phyloP scores from a whole-genome alignment of 2,888 invertebrate species.

The Sepioteuthis lessoniana region DNA sequence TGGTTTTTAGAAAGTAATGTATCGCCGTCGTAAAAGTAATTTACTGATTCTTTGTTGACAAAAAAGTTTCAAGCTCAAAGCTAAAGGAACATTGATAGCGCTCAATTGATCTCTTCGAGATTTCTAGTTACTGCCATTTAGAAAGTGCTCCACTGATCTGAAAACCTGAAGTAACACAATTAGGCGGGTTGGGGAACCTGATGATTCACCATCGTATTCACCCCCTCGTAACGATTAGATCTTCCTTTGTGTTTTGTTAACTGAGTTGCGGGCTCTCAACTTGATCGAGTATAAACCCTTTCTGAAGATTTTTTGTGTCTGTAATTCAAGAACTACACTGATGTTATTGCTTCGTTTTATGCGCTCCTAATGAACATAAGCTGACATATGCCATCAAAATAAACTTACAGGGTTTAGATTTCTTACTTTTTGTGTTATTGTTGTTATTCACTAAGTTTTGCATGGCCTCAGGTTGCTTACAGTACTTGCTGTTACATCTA shows the following conservation, averaged over 20 bases:
- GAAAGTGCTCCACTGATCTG: background rate
- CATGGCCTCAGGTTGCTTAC: too few relatives aligned
- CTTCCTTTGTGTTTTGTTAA: background rate
- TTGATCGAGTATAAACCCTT: background rate
- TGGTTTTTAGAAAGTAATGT: too few relatives aligned
- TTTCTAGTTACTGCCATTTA: background rate
- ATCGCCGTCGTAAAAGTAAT: background rate
- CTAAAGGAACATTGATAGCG: background rate
- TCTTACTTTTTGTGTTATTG: too few relatives aligned
- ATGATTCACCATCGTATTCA: background rate
- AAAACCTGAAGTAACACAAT: background rate
- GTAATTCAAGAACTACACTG: background rate
- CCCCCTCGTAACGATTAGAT: background rate
- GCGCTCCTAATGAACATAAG: background rate
- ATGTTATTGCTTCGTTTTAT: background rate
- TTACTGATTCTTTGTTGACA: background rate
- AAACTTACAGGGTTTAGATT: background rate
- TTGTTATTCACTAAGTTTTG: too few relatives aligned
- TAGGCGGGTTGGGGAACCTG: background rate
- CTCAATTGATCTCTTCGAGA: background rate
- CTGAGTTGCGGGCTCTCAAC: background rate
- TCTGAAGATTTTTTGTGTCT: background rate
- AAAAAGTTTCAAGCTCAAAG: too few relatives aligned
- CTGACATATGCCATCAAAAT: background rate
- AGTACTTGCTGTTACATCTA: too few relatives aligned